A percentile compares a stretch with the other conserved stretches of the same genome.
phyloP scores from a whole-genome alignment of 2,888 invertebrate species.

The Dynastes tityus region DNA sequence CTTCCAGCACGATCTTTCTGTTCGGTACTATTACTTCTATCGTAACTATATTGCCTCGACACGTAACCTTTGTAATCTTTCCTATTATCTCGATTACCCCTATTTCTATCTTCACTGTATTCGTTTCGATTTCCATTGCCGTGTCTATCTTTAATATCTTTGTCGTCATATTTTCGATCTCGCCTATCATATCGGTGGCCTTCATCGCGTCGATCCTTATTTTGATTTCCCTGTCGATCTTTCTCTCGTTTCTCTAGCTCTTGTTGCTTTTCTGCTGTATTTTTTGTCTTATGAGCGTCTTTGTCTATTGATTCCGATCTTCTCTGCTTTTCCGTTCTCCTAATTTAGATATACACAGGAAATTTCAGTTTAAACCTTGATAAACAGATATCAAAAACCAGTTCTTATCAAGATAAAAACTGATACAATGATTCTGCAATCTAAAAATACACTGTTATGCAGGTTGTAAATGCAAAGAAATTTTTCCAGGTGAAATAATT shows the following conservation, averaged over 20 bases:
- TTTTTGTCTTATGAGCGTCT: conserved; percentile 27
- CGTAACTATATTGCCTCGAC: conserved; percentile 28
- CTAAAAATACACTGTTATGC: conserved; percentile 38
- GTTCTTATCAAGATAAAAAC: conserved; percentile 37
- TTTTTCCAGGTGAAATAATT: conserved; percentile 19
- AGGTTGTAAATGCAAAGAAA: conserved; percentile 27
- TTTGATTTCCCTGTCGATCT: conserved; percentile 45
- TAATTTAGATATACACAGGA: conserved; percentile 52
- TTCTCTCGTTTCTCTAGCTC: conserved; percentile 48
- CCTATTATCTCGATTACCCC: conserved; percentile 41
- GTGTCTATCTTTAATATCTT: conserved; percentile 31
- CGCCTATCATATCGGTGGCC: conserved; percentile 42
- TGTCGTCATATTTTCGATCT: conserved; percentile 44
- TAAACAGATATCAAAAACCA: conserved; percentile 38
- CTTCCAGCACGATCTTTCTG: conserved; percentile 25
- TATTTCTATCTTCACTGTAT: conserved; percentile 28
- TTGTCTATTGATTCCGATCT: conserved; percentile 43
- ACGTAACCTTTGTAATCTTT: conserved; percentile 26
- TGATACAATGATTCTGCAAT: conserved; percentile 20
- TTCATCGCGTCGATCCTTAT: conserved; percentile 41
- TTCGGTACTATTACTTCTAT: conserved; percentile 33
- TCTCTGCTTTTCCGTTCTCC: conserved; percentile 53
- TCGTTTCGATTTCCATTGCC: conserved; percentile 8
- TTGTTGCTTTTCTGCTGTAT: conserved; percentile 50
- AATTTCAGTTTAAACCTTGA: conserved; percentile 48